A percentile compares a stretch with the other conserved stretches of the same genome.
These are phyloP conservation scores for Eupsilia transversa DNA, from an alignment of 2,888 invertebrate species.

Conservation along the genomic window DNA sequence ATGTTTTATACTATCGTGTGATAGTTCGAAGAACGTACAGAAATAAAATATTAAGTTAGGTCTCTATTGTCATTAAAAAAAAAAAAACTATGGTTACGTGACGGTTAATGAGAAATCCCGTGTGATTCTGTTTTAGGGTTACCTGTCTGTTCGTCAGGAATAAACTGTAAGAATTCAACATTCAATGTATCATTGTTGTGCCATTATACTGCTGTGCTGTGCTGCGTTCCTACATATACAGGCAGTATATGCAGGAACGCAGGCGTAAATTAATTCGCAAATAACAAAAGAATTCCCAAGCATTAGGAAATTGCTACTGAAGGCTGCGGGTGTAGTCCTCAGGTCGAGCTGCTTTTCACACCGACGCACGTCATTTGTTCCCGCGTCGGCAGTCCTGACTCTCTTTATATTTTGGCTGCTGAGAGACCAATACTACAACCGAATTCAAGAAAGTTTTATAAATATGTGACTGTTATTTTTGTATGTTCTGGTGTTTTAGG, in stretches of 20 bases:
- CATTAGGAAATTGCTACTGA: too few species aligned
- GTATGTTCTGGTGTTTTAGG: neutral
- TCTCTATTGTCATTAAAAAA: neutral
- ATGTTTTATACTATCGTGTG: too few species aligned
- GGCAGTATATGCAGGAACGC: too few species aligned
- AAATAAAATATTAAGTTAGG: neutral
- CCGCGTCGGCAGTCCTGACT: neutral
- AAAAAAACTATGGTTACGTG: too few species aligned
- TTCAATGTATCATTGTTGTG: too few species aligned
- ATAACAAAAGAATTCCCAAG: too few species aligned
- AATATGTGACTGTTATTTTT: neutral
- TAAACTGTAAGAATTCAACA: too few species aligned
- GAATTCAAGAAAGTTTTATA: neutral
- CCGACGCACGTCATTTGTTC: neutral
- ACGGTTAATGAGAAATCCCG: too few species aligned
- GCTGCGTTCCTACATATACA: too few species aligned
- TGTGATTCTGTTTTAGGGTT: too few species aligned
- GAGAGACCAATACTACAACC: neutral
- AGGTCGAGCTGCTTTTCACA: neutral
- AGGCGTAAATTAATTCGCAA: neutral
- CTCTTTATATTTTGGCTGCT: neutral
- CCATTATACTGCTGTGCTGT: too few species aligned
- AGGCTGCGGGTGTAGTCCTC: neutral
- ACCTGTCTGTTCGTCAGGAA: neutral
- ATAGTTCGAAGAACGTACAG: neutral